A percentile compares a stretch with the other conserved stretches of the same genome.
These are phyloP conservation scores for Notolepis coatsorum DNA, from an alignment of 2,797 vertebrate genomes.

Conservation along the genomic window DNA sequence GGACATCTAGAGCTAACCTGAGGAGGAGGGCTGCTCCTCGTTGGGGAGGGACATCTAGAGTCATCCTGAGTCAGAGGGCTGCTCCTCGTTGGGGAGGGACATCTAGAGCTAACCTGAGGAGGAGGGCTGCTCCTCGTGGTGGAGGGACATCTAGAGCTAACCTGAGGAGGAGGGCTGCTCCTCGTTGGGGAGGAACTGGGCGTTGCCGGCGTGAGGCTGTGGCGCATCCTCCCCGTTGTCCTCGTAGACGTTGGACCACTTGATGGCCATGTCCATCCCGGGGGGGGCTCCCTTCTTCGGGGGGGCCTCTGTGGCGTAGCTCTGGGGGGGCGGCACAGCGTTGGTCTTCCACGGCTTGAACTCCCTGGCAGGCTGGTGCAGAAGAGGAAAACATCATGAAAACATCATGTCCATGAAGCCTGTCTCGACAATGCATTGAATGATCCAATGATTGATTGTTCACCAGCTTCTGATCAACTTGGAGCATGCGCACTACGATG, in stretches of 20 bases:
- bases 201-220: constrained; percentile 71
- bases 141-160: constrained; percentile 48
- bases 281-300: constrained; percentile 87
- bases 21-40: no score
- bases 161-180: constrained; percentile 81
- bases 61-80: no score
- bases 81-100: no score
- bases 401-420: neutral
- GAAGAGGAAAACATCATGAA: neutral
- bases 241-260: constrained; percentile 97
- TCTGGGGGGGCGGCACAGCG: constrained; percentile 91
- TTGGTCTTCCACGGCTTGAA: constrained; percentile 92
- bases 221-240: constrained; percentile 96
- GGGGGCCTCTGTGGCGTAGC: constrained; percentile 83
- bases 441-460: no score
- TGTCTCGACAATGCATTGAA: no score
- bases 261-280: constrained; percentile 95
- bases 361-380: constrained; percentile 85
- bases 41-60: no score
- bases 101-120: no score
- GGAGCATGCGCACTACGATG: no score
- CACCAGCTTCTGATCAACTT: no score
- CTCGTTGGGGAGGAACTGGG: constrained; percentile 82
- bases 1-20: no score
- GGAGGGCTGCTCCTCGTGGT: no score